A percentile compares a stretch with the other conserved stretches of the same genome.
Conservation (phyloP, 2,797 vertebrate species). For the Micromesistius poutassou region DNA sequence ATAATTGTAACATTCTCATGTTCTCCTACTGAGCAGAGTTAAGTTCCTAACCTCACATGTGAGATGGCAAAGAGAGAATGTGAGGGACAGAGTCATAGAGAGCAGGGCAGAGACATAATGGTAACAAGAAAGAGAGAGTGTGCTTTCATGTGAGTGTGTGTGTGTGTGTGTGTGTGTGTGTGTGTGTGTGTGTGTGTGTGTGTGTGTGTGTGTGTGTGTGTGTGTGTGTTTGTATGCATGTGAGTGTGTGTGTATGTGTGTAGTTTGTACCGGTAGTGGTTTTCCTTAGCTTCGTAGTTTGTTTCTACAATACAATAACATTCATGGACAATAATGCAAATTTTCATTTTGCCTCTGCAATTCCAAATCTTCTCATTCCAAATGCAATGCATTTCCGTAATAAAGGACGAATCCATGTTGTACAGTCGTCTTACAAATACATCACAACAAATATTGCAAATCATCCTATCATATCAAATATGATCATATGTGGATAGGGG, state of each 20-base stretch:
- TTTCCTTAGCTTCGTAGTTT: neutral
- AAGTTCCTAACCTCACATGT: conserved; percentile 61
- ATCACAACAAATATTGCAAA: neutral
- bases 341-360: neutral
- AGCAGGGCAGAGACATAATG: neutral
- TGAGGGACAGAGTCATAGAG: neutral
- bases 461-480: neutral
- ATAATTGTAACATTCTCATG: conserved; percentile 76
- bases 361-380: neutral
- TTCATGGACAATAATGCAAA: neutral
- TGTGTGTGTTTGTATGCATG: neutral
- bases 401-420: neutral
- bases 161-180: neutral
- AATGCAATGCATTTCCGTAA: neutral
- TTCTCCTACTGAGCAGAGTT: conserved; percentile 59
- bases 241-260: neutral
- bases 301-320: neutral
- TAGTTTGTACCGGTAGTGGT: no score
- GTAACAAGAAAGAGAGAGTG: neutral
- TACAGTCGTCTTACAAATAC: neutral
- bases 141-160: neutral
- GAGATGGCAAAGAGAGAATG: neutral
- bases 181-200: conserved; percentile 11
- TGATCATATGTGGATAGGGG: neutral
- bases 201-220: neutral